A percentile compares a stretch with the other conserved stretches of the same genome.
Conservation (phyloP, 64 coral and sea anemone genomes). For the Montipora efflorescens region DNA sequence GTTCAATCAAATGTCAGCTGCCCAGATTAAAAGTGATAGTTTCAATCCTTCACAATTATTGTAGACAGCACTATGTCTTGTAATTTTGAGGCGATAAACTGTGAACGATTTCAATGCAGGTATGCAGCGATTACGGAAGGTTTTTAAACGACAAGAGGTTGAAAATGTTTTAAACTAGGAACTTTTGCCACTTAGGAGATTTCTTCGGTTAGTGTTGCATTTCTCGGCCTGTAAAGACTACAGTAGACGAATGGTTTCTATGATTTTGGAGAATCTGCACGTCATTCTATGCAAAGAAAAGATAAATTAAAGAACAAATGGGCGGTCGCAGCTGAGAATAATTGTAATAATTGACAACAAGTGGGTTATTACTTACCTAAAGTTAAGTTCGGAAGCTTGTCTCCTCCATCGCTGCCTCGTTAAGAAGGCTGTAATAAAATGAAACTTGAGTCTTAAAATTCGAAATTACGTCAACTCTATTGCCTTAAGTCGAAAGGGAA, state of each 20-base stretch:
- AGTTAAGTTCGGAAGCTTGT: not conserved
- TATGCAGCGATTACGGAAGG: too few species aligned
- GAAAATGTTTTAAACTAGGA: too few species aligned
- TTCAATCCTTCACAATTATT: too few species aligned
- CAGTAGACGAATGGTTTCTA: too few species aligned
- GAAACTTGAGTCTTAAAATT: not conserved
- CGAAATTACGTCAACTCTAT: conserved; percentile 45
- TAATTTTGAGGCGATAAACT: not conserved
- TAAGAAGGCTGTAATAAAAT: not conserved
- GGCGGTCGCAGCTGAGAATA: not conserved
- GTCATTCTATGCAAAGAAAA: too few species aligned
- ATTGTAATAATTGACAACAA: not conserved
- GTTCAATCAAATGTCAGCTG: too few species aligned
- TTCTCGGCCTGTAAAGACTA: too few species aligned
- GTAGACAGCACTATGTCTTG: not conserved
- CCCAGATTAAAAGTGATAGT: too few species aligned
- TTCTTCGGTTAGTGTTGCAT: too few species aligned
- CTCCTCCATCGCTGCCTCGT: not conserved
- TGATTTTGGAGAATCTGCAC: too few species aligned
- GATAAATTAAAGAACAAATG: not conserved
- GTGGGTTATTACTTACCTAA: not conserved
- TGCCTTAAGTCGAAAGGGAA: conserved; percentile 13
- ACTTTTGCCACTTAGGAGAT: too few species aligned
- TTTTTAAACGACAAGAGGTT: too few species aligned
- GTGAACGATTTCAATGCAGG: not conserved